Evolutionary conservation across 2,113 vertebrate species (phyloP).

Genomic region (Hyperopisus bebe): DNA sequence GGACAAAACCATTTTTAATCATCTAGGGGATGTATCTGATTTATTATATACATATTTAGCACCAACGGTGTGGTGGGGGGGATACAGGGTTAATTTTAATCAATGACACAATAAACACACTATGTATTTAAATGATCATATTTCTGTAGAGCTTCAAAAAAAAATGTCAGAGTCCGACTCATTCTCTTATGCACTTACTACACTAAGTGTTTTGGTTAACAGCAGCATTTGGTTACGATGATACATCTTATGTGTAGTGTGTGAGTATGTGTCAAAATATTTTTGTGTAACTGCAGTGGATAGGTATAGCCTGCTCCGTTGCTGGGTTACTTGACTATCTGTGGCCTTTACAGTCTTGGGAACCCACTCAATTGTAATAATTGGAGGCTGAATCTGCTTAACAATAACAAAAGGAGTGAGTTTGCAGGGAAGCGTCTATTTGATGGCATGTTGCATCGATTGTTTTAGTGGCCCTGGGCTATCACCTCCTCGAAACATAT

Average conservation of each 20-base stretch:
- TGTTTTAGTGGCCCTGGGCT: background rate
- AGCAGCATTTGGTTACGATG: slow-evolving; percentile 54
- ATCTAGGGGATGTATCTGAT: slow-evolving; percentile 12
- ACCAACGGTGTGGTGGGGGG: slow-evolving; percentile 2
- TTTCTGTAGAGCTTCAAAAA: slow-evolving; percentile 11
- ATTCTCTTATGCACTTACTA: slow-evolving; percentile 24
- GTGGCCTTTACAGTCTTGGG: background rate
- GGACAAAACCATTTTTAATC: slow-evolving; percentile 21
- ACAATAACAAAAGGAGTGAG: background rate
- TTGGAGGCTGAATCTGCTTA: background rate
- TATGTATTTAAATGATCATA: background rate
- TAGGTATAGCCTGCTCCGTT: background rate
- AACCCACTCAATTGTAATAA: background rate
- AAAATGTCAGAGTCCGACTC: slow-evolving; percentile 18
- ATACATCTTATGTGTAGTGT: slow-evolving; percentile 34
- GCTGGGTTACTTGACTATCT: slow-evolving; percentile 4
- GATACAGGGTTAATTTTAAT: background rate
- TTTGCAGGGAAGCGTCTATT: background rate
- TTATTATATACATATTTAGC: slow-evolving; percentile 8
- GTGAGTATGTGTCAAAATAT: slow-evolving; percentile 18
- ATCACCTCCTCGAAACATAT: background rate
- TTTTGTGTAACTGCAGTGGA: slow-evolving; percentile 12
- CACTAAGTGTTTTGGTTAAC: slow-evolving; percentile 51
- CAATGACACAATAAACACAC: slow-evolving; percentile 12
- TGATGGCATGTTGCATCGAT: background rate